Evolutionary conservation across 2,113 vertebrate species (phyloP).

Genomic region (Pluvianellus socialis): DNA sequence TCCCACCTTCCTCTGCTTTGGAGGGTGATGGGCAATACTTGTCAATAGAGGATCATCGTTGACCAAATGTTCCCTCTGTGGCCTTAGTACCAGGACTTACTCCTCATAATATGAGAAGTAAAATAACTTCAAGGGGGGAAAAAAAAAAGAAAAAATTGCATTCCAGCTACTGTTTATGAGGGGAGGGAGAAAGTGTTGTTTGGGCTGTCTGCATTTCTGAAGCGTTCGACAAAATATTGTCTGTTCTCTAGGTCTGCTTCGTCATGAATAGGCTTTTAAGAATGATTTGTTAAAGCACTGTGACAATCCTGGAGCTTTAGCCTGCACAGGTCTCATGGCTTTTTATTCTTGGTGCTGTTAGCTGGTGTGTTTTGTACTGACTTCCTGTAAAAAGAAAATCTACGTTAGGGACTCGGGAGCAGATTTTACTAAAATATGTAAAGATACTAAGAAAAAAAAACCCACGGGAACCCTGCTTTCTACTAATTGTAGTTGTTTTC

Average conservation of each 20-base stretch:
- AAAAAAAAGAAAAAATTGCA: neutral
- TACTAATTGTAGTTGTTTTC: neutral
- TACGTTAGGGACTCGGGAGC: neutral
- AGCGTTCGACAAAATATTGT: neutral
- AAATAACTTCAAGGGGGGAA: neutral
- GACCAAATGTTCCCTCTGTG: neutral
- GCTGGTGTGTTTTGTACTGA: neutral
- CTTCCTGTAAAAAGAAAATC: neutral
- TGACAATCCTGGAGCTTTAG: neutral
- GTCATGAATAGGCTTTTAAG: neutral
- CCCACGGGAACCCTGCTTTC: neutral
- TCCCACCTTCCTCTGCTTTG: neutral
- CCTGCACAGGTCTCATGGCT: neutral
- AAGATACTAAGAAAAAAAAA: neutral
- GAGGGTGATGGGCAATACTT: accelerated
- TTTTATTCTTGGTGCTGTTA: neutral
- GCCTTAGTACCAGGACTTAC: neutral
- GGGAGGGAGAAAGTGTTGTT: neutral
- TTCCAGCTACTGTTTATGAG: neutral
- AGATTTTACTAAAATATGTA: neutral
- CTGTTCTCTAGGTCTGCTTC: neutral
- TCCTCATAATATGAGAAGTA: neutral
- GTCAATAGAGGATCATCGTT: accelerated
- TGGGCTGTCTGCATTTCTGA: neutral
- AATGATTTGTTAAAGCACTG: neutral